Evolutionary conservation across 2,888 invertebrate species (phyloP), one percentile per base, ranked within the genome.

Genomic region (Campoplex nolae): DNA sequence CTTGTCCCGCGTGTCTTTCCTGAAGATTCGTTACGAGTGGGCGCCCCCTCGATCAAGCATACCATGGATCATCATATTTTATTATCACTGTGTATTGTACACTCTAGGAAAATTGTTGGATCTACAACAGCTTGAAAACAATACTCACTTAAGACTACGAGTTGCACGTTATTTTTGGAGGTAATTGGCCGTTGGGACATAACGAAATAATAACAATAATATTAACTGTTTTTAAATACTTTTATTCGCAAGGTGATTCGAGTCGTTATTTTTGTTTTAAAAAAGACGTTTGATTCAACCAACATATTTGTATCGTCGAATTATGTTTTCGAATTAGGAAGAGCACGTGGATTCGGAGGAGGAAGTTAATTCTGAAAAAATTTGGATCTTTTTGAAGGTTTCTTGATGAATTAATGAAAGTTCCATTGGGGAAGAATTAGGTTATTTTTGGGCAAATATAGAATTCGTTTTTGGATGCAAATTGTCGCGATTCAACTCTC

Each of bases 1-100:
- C 56, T 76, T 77, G 73, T 73, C 81, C 68, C 45, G 74, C 70
- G 23, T 48, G 67, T 45, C 73, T 79, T 79, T 79, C 74, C 79
- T 68, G 45, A 68, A 84, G 79, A 65, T 56, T 74, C 74, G 67
- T 68, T 23, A 70, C 79, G 79, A 80, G 75, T 84, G 85, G 81
- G 81, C 81, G 81, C 76, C 80, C 76, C 71, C 65, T 77, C 45
- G 35, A 7, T 35, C 70, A 6, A 3, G 62, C 62, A 18, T 75
- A 70, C 28, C 51, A n/a, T 42, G 32, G 48, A 51, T 16, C 48
- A 70, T 18, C 62, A n/a, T 58, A 51, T 80, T 62, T 62, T 62
- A 65, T 62, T 77, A 48, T 77, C 48, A 77, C 65, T 48, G 32
- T 74, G 71, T 54, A 71, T 51, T 71, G 9, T 51, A 32, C 48